These are phyloP conservation scores for Marronus borbonicus DNA, from an alignment of 2,888 invertebrate species.

Conservation along the genomic window DNA sequence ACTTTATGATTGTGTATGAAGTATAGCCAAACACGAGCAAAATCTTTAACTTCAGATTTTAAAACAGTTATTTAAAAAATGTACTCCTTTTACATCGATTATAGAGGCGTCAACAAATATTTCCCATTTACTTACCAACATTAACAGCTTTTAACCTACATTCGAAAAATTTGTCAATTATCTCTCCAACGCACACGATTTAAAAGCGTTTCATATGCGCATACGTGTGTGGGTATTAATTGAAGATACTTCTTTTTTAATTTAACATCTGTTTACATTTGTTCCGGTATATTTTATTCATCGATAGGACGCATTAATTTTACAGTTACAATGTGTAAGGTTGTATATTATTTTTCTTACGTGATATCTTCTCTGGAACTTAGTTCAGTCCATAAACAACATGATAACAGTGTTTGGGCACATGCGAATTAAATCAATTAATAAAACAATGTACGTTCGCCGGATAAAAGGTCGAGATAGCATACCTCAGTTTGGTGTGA, in stretches of 20 bases:
- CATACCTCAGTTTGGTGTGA: background rate
- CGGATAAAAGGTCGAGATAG: constrained; percentile 1
- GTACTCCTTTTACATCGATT: too few species aligned
- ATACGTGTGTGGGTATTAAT: background rate
- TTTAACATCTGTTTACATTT: constrained; percentile 14
- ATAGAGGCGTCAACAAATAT: too few species aligned
- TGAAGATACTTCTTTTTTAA: background rate
- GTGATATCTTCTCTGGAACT: constrained; percentile 7
- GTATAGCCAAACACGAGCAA: too few species aligned
- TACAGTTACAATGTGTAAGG: background rate
- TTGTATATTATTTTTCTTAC: constrained; percentile 9
- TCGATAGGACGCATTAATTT: background rate
- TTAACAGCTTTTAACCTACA: too few species aligned
- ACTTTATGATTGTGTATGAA: too few species aligned
- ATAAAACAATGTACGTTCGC: constrained; percentile 14
- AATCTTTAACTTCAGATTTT: too few species aligned
- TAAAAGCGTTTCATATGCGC: too few species aligned
- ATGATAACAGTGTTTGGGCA: background rate
- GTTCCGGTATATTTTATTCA: background rate
- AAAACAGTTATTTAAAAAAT: too few species aligned
- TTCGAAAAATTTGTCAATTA: too few species aligned
- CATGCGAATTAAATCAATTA: constrained; percentile 13
- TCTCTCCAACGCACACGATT: too few species aligned
- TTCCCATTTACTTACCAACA: too few species aligned
- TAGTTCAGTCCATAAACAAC: background rate